Conservation (phyloP, 23 tunicate genomes). For the Halocynthia aurantium region DNA sequence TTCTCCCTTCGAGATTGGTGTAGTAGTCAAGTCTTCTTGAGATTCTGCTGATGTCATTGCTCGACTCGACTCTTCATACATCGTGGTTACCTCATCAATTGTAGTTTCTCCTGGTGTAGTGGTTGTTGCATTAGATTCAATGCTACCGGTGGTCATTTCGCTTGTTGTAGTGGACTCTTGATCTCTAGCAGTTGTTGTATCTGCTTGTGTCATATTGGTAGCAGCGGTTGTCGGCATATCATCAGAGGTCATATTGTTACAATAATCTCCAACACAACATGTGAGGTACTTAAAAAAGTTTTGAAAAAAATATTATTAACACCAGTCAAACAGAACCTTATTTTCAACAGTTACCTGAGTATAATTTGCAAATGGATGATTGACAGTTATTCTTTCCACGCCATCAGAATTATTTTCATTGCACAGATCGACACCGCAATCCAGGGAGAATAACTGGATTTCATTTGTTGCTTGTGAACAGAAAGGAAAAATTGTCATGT, state of each 20-base stretch:
- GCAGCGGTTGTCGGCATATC: neutral
- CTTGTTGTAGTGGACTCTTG: neutral
- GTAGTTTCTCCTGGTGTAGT: too few relatives aligned
- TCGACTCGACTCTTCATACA: too few relatives aligned
- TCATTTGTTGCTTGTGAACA: too few relatives aligned
- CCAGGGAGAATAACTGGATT: neutral
- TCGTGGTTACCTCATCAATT: too few relatives aligned
- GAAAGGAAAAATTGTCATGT: too few relatives aligned
- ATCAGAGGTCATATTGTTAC: neutral
- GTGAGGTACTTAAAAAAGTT: neutral
- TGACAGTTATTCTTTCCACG: conserved; percentile 1
- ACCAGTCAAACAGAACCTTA: neutral
- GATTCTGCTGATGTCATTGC: too few relatives aligned
- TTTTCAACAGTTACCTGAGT: neutral
- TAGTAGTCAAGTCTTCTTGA: too few relatives aligned
- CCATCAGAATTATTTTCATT: neutral
- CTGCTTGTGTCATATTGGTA: neutral
- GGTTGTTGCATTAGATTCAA: too few relatives aligned
- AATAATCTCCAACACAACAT: neutral
- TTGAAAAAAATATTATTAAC: neutral
- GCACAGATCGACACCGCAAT: neutral
- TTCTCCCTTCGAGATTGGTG: too few relatives aligned
- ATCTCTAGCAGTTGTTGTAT: neutral
- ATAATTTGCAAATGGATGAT: neutral
- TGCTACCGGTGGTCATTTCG: too few relatives aligned